A percentile compares a stretch with the other conserved stretches of the same genome.
Evolutionary conservation across 2,113 vertebrate genomes (phyloP).

Genomic region (Phodopus roborovskii): DNA sequence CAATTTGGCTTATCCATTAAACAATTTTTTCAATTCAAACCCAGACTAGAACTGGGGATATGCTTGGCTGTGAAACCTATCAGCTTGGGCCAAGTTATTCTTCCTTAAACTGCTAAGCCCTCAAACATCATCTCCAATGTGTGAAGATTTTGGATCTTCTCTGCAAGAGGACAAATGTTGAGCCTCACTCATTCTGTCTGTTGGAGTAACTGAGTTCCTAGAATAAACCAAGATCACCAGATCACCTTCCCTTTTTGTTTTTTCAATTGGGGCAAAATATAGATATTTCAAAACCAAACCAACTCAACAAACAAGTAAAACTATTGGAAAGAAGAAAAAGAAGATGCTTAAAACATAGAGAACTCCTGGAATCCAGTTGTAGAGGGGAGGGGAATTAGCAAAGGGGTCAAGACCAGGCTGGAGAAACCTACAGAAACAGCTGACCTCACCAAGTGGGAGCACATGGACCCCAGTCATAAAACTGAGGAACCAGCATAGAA

Average conservation of each 20-base stretch:
- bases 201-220: not conserved
- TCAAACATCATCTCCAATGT: not conserved
- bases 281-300: not conserved
- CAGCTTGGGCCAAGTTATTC: not conserved
- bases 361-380: not conserved
- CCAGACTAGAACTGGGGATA: not conserved
- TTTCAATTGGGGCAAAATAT: conserved; percentile 42
- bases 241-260: not conserved
- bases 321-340: not conserved
- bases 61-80: not conserved
- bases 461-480: too few relatives aligned
- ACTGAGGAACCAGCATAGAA: too few relatives aligned
- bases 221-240: not conserved
- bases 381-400: too few relatives aligned
- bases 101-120: not conserved
- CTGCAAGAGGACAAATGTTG: not conserved
- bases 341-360: not conserved
- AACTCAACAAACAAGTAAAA: not conserved
- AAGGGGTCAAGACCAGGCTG: too few relatives aligned
- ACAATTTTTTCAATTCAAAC: not conserved
- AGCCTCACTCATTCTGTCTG: not conserved
- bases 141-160: not conserved
- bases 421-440: too few relatives aligned
- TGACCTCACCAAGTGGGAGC: too few relatives aligned
- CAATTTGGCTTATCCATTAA: not conserved